phyloP scores from a whole-genome alignment of 1,140 invertebrate species.

The Dinoponera quadriceps region DNA sequence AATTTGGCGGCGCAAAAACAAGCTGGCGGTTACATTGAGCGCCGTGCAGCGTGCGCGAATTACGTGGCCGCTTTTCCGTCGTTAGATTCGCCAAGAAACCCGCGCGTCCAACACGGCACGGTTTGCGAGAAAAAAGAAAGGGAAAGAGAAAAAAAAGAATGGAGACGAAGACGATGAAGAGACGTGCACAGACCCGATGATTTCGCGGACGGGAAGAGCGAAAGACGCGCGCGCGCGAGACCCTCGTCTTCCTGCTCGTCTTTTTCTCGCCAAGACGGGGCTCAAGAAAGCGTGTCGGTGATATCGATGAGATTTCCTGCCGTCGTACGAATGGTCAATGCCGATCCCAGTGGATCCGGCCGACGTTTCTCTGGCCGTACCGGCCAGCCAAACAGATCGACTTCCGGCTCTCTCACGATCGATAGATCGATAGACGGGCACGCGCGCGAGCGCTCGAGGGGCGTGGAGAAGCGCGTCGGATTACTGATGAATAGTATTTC shows the following conservation, averaged over 20 bases:
- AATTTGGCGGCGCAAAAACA: too few species aligned
- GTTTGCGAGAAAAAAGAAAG: not conserved
- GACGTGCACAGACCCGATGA: not conserved
- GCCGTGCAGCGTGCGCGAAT: not conserved
- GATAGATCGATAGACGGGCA: not conserved
- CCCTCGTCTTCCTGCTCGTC: not conserved
- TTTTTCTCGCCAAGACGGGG: not conserved
- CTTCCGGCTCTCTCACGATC: not conserved
- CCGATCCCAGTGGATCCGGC: slow-evolving; percentile 22
- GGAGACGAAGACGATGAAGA: not conserved
- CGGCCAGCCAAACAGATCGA: not conserved
- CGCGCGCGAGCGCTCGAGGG: not conserved
- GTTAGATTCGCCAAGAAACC: not conserved
- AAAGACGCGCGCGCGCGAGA: not conserved
- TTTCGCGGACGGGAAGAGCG: not conserved
- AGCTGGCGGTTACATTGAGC: not conserved
- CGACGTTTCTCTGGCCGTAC: slow-evolving; percentile 3
- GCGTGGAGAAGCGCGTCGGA: too few species aligned
- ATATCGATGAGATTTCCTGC: slow-evolving; percentile 40
- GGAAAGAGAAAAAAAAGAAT: not conserved
- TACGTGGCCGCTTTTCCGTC: not conserved
- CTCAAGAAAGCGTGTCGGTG: slow-evolving; percentile 45
- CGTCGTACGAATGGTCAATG: slow-evolving; percentile 26
- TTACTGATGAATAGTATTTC: too few species aligned
- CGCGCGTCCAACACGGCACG: not conserved